phyloP scores from a whole-genome alignment of 2,797 vertebrate genomes.

The Picus viridis region DNA sequence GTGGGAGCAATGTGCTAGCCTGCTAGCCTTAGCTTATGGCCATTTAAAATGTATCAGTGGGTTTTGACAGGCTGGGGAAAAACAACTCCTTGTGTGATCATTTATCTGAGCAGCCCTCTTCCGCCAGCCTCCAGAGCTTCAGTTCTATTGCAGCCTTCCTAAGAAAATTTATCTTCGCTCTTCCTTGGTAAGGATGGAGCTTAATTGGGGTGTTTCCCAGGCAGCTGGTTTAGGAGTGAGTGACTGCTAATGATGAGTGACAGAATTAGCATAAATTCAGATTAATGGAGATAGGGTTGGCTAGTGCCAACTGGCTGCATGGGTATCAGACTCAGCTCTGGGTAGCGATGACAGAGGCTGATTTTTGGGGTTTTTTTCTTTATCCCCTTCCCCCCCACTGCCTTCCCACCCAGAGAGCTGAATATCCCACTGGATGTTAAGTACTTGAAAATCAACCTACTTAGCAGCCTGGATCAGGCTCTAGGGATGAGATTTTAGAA shows the following conservation, averaged over 20 bases:
- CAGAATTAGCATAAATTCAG: conserved; percentile 58
- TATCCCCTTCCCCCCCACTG: background rate
- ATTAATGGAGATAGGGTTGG: conserved; percentile 11
- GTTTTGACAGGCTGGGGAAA: background rate
- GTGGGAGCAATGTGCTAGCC: background rate
- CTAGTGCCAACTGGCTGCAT: conserved; percentile 36
- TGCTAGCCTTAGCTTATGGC: background rate
- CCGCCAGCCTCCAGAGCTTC: background rate
- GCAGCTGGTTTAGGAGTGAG: conserved; percentile 33
- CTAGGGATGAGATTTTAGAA: background rate
- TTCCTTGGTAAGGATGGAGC: background rate
- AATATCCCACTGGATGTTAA: conserved; percentile 1
- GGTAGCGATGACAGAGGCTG: conserved; percentile 28
- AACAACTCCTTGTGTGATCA: rapidly evolving
- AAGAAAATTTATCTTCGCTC: background rate
- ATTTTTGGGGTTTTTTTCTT: background rate
- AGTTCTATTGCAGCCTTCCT: background rate
- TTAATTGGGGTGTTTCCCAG: conserved; percentile 50
- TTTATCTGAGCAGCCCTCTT: background rate
- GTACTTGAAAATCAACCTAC: conserved; percentile 32
- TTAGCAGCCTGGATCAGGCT: background rate
- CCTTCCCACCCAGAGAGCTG: conserved; percentile 30
- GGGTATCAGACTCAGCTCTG: background rate
- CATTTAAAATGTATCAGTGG: background rate
- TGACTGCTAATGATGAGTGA: conserved; percentile 55